These are phyloP conservation scores for Phacellophora camtschatica DNA, from an alignment of 30 jellyfish, hydroid and myxozoan species.

Conservation along the genomic window DNA sequence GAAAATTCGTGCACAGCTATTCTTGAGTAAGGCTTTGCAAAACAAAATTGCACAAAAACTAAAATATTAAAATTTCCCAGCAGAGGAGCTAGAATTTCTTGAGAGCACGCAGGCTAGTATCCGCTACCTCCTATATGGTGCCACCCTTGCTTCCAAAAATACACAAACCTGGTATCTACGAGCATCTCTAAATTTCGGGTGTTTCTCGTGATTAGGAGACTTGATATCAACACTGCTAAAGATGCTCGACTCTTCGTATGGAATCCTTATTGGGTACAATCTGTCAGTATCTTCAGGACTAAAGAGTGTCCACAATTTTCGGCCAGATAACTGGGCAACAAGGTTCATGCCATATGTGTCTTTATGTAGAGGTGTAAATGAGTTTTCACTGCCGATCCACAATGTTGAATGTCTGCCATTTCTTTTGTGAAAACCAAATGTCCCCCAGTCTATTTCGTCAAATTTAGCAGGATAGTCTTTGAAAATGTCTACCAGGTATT, in stretches of 20 bases:
- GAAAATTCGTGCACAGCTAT: too few relatives aligned
- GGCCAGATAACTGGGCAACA: slow-evolving; percentile 88
- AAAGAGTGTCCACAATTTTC: slow-evolving; percentile 78
- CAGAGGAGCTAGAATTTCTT: too few relatives aligned
- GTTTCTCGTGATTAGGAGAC: slow-evolving; percentile 9
- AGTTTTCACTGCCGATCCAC: slow-evolving; percentile 92
- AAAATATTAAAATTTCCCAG: too few relatives aligned
- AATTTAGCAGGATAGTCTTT: slow-evolving; percentile 24
- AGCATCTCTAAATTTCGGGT: slow-evolving; percentile 57
- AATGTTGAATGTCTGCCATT: slow-evolving; percentile 81
- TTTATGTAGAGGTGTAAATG: slow-evolving; percentile 93
- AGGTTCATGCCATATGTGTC: slow-evolving; percentile 94
- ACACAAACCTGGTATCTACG: slow-evolving; percentile 43
- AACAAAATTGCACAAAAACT: too few relatives aligned
- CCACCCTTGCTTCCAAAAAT: too few relatives aligned
- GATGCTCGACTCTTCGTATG: slow-evolving; percentile 96
- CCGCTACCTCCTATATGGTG: too few relatives aligned
- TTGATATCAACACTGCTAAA: slow-evolving; percentile 48
- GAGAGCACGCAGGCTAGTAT: too few relatives aligned
- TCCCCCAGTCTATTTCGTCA: slow-evolving; percentile 74
- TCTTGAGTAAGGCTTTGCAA: too few relatives aligned
- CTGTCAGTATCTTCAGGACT: slow-evolving; percentile 53
- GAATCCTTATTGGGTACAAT: slow-evolving; percentile 83
- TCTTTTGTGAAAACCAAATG: slow-evolving; percentile 71
- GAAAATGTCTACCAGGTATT: slow-evolving; percentile 77